phyloP scores from a whole-genome alignment of 53 echinoderm and acorn worm genomes.

The Apostichopus leukothele region DNA sequence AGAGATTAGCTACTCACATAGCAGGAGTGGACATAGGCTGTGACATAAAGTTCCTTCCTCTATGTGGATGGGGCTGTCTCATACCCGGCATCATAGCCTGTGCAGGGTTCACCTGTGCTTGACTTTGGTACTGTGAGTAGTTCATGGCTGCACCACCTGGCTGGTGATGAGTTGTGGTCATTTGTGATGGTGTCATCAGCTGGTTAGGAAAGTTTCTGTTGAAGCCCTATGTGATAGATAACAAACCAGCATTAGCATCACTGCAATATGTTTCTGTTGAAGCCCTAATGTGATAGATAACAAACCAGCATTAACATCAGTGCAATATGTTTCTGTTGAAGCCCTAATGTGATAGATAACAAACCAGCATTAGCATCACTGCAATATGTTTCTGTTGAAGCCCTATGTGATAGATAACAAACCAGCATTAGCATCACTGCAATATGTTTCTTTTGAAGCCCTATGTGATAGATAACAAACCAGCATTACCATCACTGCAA shows the following conservation, averaged over 20 bases:
- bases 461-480: too few relatives aligned
- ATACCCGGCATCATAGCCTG: background rate
- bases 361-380: too few relatives aligned
- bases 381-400: too few relatives aligned
- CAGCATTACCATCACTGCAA: too few relatives aligned
- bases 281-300: background rate
- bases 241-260: too few relatives aligned
- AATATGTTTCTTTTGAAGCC: too few relatives aligned
- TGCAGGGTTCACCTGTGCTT: constrained; percentile 28
- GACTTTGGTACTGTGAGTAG: constrained; percentile 11
- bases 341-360: too few relatives aligned
- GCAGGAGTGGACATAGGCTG: constrained; percentile 12
- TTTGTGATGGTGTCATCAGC: constrained; percentile 7
- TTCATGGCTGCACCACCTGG: background rate
- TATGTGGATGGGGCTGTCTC: constrained; percentile 16
- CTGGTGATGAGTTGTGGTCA: constrained; percentile 28
- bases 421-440: too few relatives aligned
- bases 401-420: too few relatives aligned
- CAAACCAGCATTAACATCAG: too few relatives aligned
- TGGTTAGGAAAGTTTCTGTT: constrained; percentile 1
- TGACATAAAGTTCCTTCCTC: constrained; percentile 1
- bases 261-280: too few relatives aligned
- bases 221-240: background rate
- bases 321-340: too few relatives aligned
- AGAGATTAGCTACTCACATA: background rate